phyloP scores from a whole-genome alignment of 64 coral and sea anemone genomes.

The Catalaphyllia jardinei region DNA sequence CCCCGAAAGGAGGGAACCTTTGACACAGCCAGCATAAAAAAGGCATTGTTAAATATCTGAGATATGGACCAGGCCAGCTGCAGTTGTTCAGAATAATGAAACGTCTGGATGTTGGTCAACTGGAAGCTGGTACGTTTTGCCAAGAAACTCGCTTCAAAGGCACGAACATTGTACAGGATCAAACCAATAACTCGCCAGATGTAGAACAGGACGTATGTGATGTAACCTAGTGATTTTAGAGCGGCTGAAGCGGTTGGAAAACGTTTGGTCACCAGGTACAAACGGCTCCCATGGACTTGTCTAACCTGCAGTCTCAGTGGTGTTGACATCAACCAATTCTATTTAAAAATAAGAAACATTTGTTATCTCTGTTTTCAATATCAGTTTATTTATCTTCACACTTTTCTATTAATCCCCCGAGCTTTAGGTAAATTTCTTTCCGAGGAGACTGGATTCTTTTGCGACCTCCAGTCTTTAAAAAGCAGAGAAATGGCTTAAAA shows the following conservation, averaged over 20 bases:
- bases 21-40: background rate
- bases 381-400: too few species aligned
- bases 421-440: too few species aligned
- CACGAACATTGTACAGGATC: constrained; percentile 6
- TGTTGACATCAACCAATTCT: too few species aligned
- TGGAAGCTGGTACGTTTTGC: background rate
- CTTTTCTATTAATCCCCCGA: too few species aligned
- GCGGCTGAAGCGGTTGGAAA: background rate
- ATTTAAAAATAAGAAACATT: too few species aligned
- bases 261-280: too few species aligned
- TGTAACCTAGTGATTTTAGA: background rate
- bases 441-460: too few species aligned
- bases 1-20: constrained; percentile 14
- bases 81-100: background rate
- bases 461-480: too few species aligned
- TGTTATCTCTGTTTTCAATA: too few species aligned
- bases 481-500: too few species aligned
- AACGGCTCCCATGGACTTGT: too few species aligned
- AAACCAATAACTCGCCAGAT: constrained; percentile 5
- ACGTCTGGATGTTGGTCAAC: background rate
- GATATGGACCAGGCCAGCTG: background rate
- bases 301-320: too few species aligned
- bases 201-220: background rate
- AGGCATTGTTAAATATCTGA: background rate
- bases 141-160: background rate